Conservation (phyloP, 1,140 invertebrate species). For the Plectrocnemia conspersa region DNA sequence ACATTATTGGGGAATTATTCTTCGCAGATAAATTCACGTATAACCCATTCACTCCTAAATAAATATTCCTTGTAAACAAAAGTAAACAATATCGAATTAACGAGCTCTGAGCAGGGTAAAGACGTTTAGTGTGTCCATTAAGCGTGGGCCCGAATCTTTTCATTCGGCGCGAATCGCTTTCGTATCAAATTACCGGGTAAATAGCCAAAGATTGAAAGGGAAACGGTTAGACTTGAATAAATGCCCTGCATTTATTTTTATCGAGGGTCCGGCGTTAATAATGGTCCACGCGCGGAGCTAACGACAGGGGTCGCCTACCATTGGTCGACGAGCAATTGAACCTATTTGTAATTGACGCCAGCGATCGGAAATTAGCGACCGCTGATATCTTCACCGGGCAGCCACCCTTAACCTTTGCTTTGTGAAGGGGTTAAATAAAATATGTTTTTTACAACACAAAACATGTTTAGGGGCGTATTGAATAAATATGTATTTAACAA, state of each 20-base stretch:
- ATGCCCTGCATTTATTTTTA: conserved; percentile 30
- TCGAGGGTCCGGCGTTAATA: conserved; percentile 28
- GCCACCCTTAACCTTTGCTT: too few species aligned
- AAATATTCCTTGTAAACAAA: conserved; percentile 6
- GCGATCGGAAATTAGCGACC: conserved; percentile 3
- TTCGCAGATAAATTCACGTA: too few species aligned
- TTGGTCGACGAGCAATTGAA: conserved; percentile 16
- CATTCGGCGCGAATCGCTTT: conserved; percentile 19
- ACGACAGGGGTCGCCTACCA: conserved; percentile 21
- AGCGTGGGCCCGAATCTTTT: conserved; percentile 19
- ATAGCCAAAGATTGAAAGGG: conserved; percentile 30
- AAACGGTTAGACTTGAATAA: conserved; percentile 29
- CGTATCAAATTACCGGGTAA: conserved; percentile 27
- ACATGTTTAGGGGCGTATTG: too few species aligned
- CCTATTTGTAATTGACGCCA: conserved; percentile 19
- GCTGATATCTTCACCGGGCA: too few species aligned
- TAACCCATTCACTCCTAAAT: too few species aligned
- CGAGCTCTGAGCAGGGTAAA: conserved; percentile 17
- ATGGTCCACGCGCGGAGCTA: conserved; percentile 24
- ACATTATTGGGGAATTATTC: too few species aligned
- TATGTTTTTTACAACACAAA: too few species aligned
- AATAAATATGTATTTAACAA: too few species aligned
- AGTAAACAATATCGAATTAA: conserved; percentile 15
- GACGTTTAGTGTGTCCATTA: conserved; percentile 23
- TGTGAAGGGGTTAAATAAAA: too few species aligned